Percentiles rank a stretch among this genome's conserved stretches.
Conservation (phyloP, 2,113 vertebrate species). For the Tringa solitaria region DNA sequence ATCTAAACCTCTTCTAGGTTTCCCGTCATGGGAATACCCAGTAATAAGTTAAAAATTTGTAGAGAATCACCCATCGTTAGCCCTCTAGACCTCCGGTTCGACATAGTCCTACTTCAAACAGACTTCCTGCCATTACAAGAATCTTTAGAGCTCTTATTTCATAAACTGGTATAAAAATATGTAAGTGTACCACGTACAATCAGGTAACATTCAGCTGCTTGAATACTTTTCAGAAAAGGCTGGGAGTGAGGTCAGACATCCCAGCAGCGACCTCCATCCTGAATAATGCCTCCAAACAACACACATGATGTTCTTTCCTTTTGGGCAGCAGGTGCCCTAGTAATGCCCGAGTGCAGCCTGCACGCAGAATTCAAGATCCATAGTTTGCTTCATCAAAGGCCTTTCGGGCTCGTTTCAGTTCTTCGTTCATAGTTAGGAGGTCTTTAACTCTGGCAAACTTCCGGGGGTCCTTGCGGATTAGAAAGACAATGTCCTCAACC, state of each 20-base stretch:
- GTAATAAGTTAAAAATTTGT: not conserved
- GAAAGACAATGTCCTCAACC: conserved; percentile 97
- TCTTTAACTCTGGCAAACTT: conserved; percentile 98
- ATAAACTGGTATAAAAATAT: not conserved
- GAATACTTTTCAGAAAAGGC: not conserved
- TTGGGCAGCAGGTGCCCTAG: not conserved
- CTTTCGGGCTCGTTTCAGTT: conserved; percentile 94
- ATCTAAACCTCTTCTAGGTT: not conserved
- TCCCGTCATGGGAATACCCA: not conserved
- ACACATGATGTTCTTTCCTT: accelerated
- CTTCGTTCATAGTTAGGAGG: conserved; percentile 97
- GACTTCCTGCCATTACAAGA: not conserved
- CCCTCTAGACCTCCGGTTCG: not conserved
- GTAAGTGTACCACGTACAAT: not conserved
- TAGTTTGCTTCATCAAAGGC: conserved; percentile 98
- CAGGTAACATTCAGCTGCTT: not conserved
- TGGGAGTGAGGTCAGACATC: not conserved
- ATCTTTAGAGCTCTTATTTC: not conserved
- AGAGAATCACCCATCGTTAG: not conserved
- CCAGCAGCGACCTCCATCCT: not conserved
- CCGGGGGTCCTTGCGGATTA: conserved; percentile 94
- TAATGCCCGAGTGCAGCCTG: not conserved
- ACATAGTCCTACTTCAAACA: not conserved
- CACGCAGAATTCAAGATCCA: conserved; percentile 80
- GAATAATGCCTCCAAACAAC: not conserved